phyloP scores from a whole-genome alignment of 1,140 invertebrate genomes.

The Drosophila sulfurigaster region DNA sequence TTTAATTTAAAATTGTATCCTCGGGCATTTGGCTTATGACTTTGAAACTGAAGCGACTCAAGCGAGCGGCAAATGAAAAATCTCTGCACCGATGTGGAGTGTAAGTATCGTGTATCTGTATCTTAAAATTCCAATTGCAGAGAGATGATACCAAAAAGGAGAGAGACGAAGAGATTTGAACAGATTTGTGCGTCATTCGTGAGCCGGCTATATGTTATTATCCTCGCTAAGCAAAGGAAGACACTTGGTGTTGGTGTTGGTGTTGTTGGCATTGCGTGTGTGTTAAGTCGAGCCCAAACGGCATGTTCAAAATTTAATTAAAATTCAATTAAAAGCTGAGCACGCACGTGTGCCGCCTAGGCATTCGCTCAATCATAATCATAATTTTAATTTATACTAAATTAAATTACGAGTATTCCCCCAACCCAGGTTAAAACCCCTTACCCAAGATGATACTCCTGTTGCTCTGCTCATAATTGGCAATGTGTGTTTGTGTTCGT shows the following conservation, averaged over 20 bases:
- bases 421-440: not conserved
- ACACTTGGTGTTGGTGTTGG: not conserved
- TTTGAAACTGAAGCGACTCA: conserved; percentile 32
- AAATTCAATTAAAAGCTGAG: conserved; percentile 58
- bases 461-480: not conserved
- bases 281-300: not conserved
- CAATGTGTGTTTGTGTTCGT: not conserved
- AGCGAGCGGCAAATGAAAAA: conserved; percentile 54
- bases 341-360: conserved; percentile 40
- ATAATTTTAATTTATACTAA: conserved; percentile 57
- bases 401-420: conserved; percentile 36
- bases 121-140: conserved; percentile 6
- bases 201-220: not conserved
- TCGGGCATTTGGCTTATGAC: conserved; percentile 49
- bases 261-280: not conserved
- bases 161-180: not conserved
- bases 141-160: not conserved
- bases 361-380: conserved; percentile 61
- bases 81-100: not conserved
- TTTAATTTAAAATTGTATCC: conserved; percentile 71
- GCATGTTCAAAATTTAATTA: conserved; percentile 56
- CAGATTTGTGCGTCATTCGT: conserved; percentile 18
- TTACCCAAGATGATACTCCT: not conserved
- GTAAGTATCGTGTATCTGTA: conserved; percentile 4
- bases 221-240: not conserved